These are phyloP conservation scores for Bombyx huttoni DNA, from an alignment of 2,888 invertebrate species.

Conservation along the genomic window DNA sequence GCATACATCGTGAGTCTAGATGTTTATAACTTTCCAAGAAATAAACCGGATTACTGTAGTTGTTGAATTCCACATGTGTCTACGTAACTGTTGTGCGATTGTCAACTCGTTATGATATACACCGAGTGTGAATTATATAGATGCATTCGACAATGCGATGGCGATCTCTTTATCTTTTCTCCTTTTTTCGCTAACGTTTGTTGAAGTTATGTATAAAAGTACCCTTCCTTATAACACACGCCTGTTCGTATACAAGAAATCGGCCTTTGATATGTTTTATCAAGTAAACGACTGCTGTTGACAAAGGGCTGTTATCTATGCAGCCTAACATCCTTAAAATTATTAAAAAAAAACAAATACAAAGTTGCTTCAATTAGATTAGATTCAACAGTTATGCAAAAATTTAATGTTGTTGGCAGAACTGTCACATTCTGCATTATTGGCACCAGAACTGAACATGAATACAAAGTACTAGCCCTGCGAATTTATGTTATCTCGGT, in stretches of 20 bases:
- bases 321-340: not conserved
- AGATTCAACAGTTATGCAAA: not conserved
- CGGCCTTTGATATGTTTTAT: no score
- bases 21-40: no score
- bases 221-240: no score
- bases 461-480: not conserved
- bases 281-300: not conserved
- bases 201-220: no score
- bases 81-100: no score
- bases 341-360: not conserved
- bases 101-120: no score
- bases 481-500: not conserved
- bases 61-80: no score
- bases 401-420: not conserved
- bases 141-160: not conserved
- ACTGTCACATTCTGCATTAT: not conserved
- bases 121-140: no score
- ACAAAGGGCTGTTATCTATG: not conserved
- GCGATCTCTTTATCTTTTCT: not conserved
- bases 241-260: no score
- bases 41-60: no score
- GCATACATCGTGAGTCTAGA: no score
- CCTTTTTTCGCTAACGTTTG: not conserved
- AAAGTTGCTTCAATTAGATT: not conserved
- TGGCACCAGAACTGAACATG: not conserved